Conservation (phyloP, 2,113 vertebrate genomes). For the Ptilorrhoa leucosticta region DNA sequence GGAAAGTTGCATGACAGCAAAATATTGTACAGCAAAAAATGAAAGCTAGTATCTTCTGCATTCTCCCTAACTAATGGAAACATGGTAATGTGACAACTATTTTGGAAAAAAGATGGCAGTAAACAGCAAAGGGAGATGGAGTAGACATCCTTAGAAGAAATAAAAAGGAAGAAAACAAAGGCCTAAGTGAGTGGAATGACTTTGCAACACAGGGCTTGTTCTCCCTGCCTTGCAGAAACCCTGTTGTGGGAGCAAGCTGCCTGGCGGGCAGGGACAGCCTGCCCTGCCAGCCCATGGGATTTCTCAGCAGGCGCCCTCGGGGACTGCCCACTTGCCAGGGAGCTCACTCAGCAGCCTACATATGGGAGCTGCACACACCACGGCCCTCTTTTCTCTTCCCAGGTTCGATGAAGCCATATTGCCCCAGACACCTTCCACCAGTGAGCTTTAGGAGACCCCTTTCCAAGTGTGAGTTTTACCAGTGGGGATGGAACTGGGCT, state of each 20-base stretch:
- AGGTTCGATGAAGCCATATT: fast-evolving
- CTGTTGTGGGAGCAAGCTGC: background rate
- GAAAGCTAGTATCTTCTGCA: background rate
- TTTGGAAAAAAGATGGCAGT: background rate
- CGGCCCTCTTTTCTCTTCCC: background rate
- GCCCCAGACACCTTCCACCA: background rate
- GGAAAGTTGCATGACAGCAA: background rate
- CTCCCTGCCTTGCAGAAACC: background rate
- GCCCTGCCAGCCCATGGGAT: background rate
- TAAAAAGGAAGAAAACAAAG: background rate
- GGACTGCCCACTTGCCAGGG: background rate
- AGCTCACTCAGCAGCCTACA: background rate
- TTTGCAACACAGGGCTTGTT: background rate
- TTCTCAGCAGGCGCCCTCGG: background rate
- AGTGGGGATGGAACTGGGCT: background rate
- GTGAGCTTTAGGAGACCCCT: background rate
- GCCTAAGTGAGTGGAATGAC: background rate
- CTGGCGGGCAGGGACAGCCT: background rate
- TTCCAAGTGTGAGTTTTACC: background rate
- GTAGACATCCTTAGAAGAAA: background rate
- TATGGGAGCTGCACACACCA: fast-evolving
- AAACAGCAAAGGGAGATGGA: background rate
- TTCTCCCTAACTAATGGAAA: background rate
- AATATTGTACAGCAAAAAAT: background rate
- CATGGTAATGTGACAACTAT: no score